A percentile compares a stretch with the other conserved stretches of the same genome.
phyloP scores from a whole-genome alignment of 2,888 invertebrate genomes.

The Caenorhabditis sp. region DNA sequence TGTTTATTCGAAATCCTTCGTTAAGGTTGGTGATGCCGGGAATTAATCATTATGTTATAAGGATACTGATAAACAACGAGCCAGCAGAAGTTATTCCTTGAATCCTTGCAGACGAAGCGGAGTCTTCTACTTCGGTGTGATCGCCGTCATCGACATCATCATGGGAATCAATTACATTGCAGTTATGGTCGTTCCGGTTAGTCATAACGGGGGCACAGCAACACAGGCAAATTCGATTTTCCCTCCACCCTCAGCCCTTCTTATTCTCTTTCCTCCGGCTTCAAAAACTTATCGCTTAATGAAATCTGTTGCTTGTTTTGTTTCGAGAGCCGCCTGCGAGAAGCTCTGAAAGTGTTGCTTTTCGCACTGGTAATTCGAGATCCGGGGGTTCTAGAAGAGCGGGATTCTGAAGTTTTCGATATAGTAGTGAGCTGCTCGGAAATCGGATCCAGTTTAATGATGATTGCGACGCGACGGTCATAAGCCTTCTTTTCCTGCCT shows the following conservation, averaged over 20 bases:
- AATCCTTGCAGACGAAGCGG: conserved; percentile 73
- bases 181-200: conserved; percentile 81
- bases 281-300: conserved; percentile 32
- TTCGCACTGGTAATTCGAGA: conserved; percentile 58
- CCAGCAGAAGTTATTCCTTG: no score
- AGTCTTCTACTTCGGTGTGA: conserved; percentile 81
- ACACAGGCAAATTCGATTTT: conserved; percentile 4
- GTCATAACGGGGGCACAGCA: conserved; percentile 17
- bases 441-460: conserved; percentile 2
- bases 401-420: neutral
- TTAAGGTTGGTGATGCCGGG: conserved; percentile 53
- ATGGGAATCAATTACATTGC: conserved; percentile 82
- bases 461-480: no score
- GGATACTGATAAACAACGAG: no score
- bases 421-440: neutral
- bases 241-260: neutral
- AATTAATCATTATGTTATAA: no score
- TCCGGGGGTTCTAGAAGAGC: no score
- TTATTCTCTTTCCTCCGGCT: no score
- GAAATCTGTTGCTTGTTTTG: conserved; percentile 24
- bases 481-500: no score
- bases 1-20: conserved; percentile 73
- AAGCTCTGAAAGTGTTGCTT: conserved; percentile 44
- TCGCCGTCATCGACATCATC: conserved; percentile 81
- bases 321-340: neutral